Evolutionary conservation across 37 sponge, comb jelly and placozoan species (phyloP).

Genomic region (Ianthella basta): DNA sequence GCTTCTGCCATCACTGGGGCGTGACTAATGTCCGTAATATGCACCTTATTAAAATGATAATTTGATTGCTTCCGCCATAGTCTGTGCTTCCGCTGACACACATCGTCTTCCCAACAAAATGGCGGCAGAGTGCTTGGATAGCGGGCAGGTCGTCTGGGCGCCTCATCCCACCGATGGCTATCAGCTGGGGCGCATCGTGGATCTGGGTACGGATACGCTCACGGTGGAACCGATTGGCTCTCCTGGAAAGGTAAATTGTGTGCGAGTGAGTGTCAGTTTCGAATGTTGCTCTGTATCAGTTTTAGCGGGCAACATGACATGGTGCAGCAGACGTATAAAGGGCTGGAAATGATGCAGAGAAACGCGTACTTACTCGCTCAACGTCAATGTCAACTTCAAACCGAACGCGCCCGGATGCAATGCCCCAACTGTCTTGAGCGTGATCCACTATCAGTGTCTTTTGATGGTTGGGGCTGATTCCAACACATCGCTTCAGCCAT

Average conservation of each 20-base stretch:
- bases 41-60: background rate
- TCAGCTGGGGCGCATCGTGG: slow-evolving; percentile 77
- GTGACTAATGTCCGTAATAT: no score
- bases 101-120: background rate
- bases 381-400: no score
- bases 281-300: background rate
- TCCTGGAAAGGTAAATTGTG: slow-evolving; percentile 2
- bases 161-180: slow-evolving; percentile 92
- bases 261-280: background rate
- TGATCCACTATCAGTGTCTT: no score
- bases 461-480: no score
- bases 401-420: no score
- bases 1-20: background rate
- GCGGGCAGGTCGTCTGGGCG: slow-evolving; percentile 81
- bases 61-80: no score
- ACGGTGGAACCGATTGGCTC: slow-evolving; percentile 69
- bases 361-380: background rate
- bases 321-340: background rate
- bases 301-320: background rate
- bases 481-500: no score
- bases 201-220: slow-evolving; percentile 87
- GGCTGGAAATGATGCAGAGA: slow-evolving; percentile 18
- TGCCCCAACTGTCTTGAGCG: no score
- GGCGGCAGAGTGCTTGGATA: slow-evolving; percentile 50
- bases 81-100: background rate